Evolutionary conservation across 2,797 vertebrate species (phyloP).

Genomic region (Synanceia verrucosa): DNA sequence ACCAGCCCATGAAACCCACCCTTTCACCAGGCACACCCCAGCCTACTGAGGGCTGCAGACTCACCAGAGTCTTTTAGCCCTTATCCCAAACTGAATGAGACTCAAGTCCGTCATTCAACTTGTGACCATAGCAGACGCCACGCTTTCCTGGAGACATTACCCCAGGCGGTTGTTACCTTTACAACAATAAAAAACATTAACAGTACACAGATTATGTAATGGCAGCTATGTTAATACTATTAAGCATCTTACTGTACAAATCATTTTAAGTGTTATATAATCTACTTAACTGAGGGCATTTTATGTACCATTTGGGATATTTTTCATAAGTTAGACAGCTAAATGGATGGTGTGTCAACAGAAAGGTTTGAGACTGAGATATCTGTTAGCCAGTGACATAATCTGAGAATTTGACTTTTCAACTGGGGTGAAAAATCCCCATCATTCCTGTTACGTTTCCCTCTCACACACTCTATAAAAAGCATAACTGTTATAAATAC

Average conservation of each 20-base stretch:
- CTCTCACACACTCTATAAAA: background rate
- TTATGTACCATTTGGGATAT: background rate
- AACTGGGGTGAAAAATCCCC: background rate
- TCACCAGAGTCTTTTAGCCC: background rate
- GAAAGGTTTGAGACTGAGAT: background rate
- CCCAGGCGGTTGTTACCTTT: constrained; percentile 22
- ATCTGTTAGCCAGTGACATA: background rate
- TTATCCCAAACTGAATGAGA: background rate
- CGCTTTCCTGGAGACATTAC: constrained; percentile 4
- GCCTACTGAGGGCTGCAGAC: background rate
- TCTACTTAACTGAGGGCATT: background rate
- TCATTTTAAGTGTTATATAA: constrained; percentile 18
- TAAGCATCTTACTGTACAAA: background rate
- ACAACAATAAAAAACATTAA: constrained; percentile 45
- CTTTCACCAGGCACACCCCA: background rate
- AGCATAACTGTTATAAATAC: background rate
- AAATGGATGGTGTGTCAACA: background rate
- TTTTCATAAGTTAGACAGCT: background rate
- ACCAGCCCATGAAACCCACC: background rate
- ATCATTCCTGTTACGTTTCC: background rate
- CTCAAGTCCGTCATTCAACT: background rate
- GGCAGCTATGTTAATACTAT: constrained; percentile 34
- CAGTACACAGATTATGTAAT: constrained; percentile 7
- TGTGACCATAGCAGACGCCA: constrained; percentile 3
- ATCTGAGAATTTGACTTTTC: background rate